Percentiles rank a stretch among this genome's conserved stretches.
Evolutionary conservation across 2,797 vertebrate species (phyloP).

Genomic region (Merluccius polli): DNA sequence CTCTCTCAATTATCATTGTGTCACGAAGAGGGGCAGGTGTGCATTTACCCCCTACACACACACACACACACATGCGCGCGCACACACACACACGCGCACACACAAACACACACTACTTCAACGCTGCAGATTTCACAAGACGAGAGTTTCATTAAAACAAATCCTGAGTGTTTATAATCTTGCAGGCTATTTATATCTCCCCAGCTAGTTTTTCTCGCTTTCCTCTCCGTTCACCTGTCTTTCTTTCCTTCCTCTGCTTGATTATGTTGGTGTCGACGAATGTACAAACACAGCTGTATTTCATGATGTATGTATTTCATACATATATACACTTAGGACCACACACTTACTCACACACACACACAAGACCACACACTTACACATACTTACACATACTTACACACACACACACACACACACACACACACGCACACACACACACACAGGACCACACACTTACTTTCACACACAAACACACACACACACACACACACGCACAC

Average conservation of each 20-base stretch:
- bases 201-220: constrained; percentile 5
- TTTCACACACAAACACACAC: not conserved
- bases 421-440: not conserved
- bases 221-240: constrained; percentile 13
- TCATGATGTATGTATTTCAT: constrained; percentile 60
- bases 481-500: constrained; percentile 4
- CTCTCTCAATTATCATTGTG: not conserved
- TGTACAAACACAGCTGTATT: constrained; percentile 47
- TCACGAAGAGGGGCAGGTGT: too few species aligned
- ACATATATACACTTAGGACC: not conserved
- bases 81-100: not conserved
- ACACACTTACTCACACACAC: constrained; percentile 1
- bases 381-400: not conserved
- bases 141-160: constrained; percentile 35
- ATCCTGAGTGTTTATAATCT: constrained; percentile 23
- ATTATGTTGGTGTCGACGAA: constrained; percentile 52
- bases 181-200: constrained; percentile 7
- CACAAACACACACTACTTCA: not conserved
- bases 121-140: constrained; percentile 25
- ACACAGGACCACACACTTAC: not conserved
- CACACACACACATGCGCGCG: not conserved
- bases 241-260: constrained; percentile 37
- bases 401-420: constrained; percentile 2
- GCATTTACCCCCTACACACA: not conserved
- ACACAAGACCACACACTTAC: not conserved